These are phyloP conservation scores for Actenoides hombroni DNA, from an alignment of 2,113 vertebrate genomes.

Conservation along the genomic window DNA sequence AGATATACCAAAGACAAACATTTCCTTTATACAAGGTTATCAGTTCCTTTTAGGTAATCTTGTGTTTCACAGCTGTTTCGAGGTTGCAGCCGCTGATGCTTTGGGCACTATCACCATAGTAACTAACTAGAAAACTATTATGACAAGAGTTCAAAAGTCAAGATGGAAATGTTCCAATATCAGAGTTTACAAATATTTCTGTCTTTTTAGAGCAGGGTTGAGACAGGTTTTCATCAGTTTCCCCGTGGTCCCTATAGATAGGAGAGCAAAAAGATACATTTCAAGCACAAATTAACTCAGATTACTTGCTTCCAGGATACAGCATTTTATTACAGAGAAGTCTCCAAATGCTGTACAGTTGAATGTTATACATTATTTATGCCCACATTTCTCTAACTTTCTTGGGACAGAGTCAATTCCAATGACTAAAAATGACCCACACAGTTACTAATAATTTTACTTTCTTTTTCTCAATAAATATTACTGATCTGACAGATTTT, in stretches of 20 bases:
- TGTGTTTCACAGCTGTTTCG: not conserved
- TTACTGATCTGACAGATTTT: not conserved
- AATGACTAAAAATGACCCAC: not conserved
- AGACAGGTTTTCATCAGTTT: not conserved
- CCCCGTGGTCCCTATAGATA: not conserved
- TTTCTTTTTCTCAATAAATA: not conserved
- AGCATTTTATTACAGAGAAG: not conserved
- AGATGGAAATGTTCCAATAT: not conserved
- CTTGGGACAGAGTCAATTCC: not conserved
- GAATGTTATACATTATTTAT: not conserved
- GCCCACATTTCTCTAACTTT: not conserved
- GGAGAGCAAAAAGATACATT: not conserved
- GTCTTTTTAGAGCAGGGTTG: not conserved
- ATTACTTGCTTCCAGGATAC: not conserved
- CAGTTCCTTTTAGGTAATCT: not conserved
- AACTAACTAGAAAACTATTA: not conserved
- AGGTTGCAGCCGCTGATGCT: not conserved
- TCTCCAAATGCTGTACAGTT: not conserved
- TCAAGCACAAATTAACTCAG: not conserved
- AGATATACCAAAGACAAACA: not conserved
- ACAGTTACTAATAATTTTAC: not conserved
- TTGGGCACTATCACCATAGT: not conserved
- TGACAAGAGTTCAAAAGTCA: conserved; percentile 13
- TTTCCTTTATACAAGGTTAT: not conserved
- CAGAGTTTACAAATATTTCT: not conserved